phyloP scores from a whole-genome alignment of 2,113 vertebrate species.

The Alligator mississippiensis region DNA sequence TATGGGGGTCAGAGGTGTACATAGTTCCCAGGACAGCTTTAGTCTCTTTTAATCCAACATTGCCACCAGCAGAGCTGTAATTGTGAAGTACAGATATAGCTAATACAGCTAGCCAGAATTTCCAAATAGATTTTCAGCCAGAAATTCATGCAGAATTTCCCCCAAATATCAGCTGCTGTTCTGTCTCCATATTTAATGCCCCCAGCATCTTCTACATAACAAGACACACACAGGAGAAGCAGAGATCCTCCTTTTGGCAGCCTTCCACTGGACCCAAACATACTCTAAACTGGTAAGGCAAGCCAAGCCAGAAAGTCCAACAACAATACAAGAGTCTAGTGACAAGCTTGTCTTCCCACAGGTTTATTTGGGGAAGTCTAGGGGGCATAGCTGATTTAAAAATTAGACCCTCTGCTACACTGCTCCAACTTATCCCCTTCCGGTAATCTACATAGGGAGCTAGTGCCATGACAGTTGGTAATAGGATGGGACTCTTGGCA shows the following conservation, averaged over 20 bases:
- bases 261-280: not conserved
- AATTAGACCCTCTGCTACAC: not conserved
- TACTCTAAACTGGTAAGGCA: not conserved
- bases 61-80: not conserved
- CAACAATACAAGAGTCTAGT: not conserved
- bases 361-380: not conserved
- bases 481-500: not conserved
- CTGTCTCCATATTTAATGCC: not conserved
- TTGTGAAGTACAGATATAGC: not conserved
- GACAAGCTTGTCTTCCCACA: not conserved
- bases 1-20: not conserved
- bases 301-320: not conserved
- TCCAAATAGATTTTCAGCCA: not conserved
- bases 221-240: not conserved
- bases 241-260: not conserved
- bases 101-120: not conserved
- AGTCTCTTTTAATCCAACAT: not conserved
- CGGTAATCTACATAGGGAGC: not conserved
- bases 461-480: not conserved
- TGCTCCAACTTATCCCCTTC: slow-evolving; percentile 6
- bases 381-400: not conserved
- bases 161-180: not conserved
- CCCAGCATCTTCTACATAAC: not conserved
- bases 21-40: not conserved
- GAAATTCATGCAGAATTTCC: not conserved